These are phyloP conservation scores for Macroglossus sobrinus DNA, from an alignment of 2,113 vertebrate genomes.

Conservation along the genomic window DNA sequence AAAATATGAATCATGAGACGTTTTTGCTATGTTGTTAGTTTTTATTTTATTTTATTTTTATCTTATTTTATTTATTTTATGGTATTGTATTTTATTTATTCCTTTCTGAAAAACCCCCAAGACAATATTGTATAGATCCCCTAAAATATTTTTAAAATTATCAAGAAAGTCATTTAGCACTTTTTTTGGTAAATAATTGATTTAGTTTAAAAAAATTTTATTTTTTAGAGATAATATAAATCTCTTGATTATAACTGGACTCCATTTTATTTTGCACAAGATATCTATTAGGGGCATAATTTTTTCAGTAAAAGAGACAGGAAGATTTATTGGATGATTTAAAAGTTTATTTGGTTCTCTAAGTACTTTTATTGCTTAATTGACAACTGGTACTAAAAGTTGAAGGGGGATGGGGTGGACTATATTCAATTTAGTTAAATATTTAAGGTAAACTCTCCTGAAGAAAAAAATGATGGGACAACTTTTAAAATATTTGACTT, in stretches of 20 bases:
- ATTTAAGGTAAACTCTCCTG: neutral
- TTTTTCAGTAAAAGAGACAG: conserved; percentile 6
- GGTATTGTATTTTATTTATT: neutral
- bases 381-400: neutral
- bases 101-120: neutral
- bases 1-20: neutral
- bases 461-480: neutral
- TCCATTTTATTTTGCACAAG: conserved; percentile 16
- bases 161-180: neutral
- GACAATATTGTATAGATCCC: neutral
- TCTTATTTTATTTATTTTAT: too few species aligned
- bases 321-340: conserved; percentile 37
- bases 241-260: neutral
- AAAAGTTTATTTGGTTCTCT: neutral
- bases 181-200: neutral
- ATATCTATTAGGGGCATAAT: neutral
- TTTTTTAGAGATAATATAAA: neutral
- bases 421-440: neutral
- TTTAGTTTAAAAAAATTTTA: conserved; percentile 29
- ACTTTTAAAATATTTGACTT: neutral
- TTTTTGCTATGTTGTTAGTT: neutral
- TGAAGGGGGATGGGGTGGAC: neutral
- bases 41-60: neutral
- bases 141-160: neutral
- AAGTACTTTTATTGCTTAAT: conserved; percentile 12